Conservation (phyloP, 2,888 invertebrate genomes). For the Drosophila histrio region DNA sequence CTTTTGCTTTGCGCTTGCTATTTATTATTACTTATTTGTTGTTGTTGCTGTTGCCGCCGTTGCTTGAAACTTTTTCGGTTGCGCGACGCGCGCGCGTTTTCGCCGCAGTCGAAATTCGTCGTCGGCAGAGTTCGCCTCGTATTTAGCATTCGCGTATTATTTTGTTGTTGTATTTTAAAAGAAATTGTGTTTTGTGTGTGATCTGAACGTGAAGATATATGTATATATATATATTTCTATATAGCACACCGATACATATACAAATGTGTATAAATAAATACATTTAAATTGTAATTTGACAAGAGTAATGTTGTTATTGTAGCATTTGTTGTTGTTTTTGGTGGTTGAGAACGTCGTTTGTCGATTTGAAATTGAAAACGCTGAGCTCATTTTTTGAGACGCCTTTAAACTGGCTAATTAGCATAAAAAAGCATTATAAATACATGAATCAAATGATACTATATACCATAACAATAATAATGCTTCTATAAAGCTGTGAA, state of each 20-base stretch:
- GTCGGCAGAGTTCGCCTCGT: slow-evolving; percentile 70
- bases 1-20: slow-evolving; percentile 33
- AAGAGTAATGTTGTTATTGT: slow-evolving; percentile 25
- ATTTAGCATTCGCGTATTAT: slow-evolving; percentile 52
- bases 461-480: slow-evolving; percentile 6
- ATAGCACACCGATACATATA: background rate
- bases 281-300: slow-evolving; percentile 55
- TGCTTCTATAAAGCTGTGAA: slow-evolving; percentile 41
- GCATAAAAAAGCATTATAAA: slow-evolving; percentile 71
- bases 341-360: slow-evolving; percentile 35
- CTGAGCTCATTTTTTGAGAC: slow-evolving; percentile 76
- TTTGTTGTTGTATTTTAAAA: slow-evolving; percentile 48
- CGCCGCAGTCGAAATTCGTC: slow-evolving; percentile 78
- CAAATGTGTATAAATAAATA: slow-evolving; percentile 39
- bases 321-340: no score
- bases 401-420: slow-evolving; percentile 62
- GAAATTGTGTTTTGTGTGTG: slow-evolving; percentile 53
- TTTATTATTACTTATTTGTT: slow-evolving; percentile 50
- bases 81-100: slow-evolving; percentile 56
- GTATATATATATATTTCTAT: background rate
- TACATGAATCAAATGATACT: slow-evolving; percentile 48
- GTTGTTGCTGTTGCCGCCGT: slow-evolving; percentile 31
- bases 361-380: slow-evolving; percentile 66
- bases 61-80: slow-evolving; percentile 52
- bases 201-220: slow-evolving; percentile 58